These are phyloP conservation scores for Euplagia quadripunctaria DNA, from an alignment of 2,888 invertebrate genomes.

Conservation along the genomic window DNA sequence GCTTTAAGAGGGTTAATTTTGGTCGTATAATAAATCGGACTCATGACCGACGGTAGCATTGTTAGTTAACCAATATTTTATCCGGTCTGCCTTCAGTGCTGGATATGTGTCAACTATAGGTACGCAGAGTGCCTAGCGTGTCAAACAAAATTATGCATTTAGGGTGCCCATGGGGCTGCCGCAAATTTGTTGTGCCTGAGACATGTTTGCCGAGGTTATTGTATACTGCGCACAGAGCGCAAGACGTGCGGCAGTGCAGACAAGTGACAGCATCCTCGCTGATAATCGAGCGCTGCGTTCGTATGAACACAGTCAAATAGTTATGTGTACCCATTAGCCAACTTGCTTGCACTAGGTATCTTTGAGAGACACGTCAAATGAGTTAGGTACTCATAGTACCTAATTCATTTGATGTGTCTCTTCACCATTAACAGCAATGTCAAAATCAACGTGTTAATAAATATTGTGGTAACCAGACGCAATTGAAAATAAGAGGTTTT, in stretches of 20 bases:
- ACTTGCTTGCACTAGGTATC: too few species aligned
- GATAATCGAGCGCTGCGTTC: not conserved
- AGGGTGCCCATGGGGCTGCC: not conserved
- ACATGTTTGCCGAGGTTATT: not conserved
- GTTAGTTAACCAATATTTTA: not conserved
- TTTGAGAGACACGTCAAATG: too few species aligned
- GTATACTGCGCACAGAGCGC: not conserved
- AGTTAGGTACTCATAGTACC: not conserved
- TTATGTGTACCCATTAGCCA: not conserved
- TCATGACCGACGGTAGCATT: not conserved
- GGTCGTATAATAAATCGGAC: too few species aligned
- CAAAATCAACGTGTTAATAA: not conserved
- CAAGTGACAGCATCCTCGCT: not conserved
- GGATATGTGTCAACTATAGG: not conserved
- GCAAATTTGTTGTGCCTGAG: not conserved
- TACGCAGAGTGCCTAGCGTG: not conserved
- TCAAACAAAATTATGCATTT: not conserved
- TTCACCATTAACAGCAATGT: not conserved
- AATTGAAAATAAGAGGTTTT: not conserved
- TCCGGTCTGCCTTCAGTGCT: not conserved
- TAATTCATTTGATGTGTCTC: not conserved
- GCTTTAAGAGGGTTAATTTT: too few species aligned
- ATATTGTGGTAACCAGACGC: not conserved
- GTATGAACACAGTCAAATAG: not conserved
- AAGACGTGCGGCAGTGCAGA: not conserved